Conservation (phyloP, 2,113 vertebrate species). For the Ginglymostoma cirratum region DNA sequence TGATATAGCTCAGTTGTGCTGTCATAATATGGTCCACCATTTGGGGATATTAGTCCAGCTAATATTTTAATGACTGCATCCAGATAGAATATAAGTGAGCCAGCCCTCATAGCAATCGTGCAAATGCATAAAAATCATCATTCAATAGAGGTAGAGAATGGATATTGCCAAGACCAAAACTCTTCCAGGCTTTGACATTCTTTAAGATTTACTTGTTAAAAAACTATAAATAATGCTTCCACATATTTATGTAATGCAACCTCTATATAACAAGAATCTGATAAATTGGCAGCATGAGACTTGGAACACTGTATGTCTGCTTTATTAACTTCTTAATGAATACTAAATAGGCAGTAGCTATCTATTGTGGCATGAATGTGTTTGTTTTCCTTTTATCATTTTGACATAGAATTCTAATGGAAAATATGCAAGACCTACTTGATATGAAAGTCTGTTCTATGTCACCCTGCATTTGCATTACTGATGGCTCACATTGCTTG, state of each 20-base stretch:
- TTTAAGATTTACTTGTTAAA: neutral
- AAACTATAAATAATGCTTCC: slow-evolving; percentile 15
- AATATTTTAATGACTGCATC: neutral
- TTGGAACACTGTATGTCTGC: neutral
- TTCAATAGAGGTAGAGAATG: neutral
- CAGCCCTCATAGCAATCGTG: neutral
- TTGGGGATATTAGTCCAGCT: neutral
- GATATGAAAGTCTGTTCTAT: neutral
- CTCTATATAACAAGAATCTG: neutral
- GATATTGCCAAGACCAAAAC: neutral
- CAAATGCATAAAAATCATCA: neutral
- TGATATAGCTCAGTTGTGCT: neutral
- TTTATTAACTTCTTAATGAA: slow-evolving; percentile 13
- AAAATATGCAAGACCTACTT: neutral
- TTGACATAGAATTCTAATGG: neutral
- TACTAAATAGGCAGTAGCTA: slow-evolving; percentile 11
- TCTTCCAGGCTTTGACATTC: neutral
- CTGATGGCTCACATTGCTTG: neutral
- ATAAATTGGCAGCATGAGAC: neutral
- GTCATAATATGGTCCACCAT: neutral
- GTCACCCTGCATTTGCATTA: neutral
- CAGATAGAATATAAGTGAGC: neutral
- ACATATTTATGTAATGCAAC: neutral
- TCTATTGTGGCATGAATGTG: neutral
- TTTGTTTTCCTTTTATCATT: neutral